Percentiles rank a stretch among this genome's conserved stretches.
phyloP scores from a whole-genome alignment of 1,140 invertebrate species.

The Saccostrea glomerata region DNA sequence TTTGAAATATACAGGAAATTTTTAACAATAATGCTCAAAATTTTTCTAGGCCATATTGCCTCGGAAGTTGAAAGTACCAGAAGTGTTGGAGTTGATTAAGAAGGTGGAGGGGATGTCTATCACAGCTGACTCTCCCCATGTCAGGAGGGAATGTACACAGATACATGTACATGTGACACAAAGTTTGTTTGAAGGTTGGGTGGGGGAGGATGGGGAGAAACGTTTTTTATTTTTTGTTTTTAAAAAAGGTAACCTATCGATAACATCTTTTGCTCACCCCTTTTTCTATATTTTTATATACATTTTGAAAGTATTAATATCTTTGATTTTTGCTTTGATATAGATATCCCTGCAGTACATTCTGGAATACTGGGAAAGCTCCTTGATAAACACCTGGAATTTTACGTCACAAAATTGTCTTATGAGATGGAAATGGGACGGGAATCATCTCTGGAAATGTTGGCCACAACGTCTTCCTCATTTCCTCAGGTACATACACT shows the following conservation, averaged over 20 bases:
- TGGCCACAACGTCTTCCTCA: conserved; percentile 87
- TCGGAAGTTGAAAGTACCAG: conserved; percentile 87
- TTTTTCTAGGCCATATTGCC: conserved; percentile 84
- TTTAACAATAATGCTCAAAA: neutral
- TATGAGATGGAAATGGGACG: conserved; percentile 90
- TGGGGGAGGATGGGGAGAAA: too few species aligned
- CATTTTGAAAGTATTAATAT: neutral
- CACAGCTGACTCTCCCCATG: conserved; percentile 87
- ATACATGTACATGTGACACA: too few species aligned
- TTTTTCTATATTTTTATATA: too few species aligned
- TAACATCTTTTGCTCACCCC: too few species aligned
- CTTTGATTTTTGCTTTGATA: conserved; percentile 58
- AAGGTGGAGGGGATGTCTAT: conserved; percentile 91
- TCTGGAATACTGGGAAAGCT: conserved; percentile 90
- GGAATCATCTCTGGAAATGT: conserved; percentile 90
- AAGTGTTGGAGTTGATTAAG: conserved; percentile 89
- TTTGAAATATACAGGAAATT: too few species aligned
- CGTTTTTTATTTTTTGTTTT: too few species aligned
- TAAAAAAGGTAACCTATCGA: too few species aligned
- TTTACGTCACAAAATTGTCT: conserved; percentile 89
- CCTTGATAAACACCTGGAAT: conserved; percentile 85
- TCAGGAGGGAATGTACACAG: conserved; percentile 84
- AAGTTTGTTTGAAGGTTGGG: too few species aligned
- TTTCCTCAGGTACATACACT: conserved; percentile 84
- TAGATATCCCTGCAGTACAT: conserved; percentile 88